These are phyloP conservation scores for Chelmon rostratus DNA, from an alignment of 2,797 vertebrate genomes.

Conservation along the genomic window DNA sequence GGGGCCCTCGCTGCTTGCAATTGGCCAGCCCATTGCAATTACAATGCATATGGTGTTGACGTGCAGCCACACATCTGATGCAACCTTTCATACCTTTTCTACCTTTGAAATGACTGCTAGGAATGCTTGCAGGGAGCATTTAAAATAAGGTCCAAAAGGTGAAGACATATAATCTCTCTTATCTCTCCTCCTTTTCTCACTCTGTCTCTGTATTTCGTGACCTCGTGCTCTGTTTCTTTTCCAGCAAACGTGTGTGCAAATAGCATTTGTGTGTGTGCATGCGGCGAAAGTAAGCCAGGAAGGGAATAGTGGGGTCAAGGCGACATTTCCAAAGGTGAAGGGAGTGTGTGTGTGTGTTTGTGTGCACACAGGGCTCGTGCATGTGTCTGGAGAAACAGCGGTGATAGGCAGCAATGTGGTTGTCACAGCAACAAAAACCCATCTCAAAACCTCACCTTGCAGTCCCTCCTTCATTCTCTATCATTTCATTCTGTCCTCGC, in stretches of 20 bases:
- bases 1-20: conserved; percentile 39
- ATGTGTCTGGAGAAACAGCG: conserved; percentile 32
- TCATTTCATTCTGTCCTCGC: conserved; percentile 41
- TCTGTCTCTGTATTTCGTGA: not conserved
- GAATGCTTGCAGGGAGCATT: not conserved
- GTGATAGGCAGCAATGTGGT: conserved; percentile 48
- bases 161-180: not conserved
- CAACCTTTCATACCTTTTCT: conserved; percentile 15
- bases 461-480: conserved; percentile 23
- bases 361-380: not conserved
- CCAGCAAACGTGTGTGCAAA: not conserved
- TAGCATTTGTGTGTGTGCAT: conserved; percentile 11
- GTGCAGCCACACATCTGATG: conserved; percentile 17
- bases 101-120: not conserved
- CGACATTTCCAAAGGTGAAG: conserved; percentile 60
- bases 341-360: not conserved
- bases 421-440: conserved; percentile 70
- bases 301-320: conserved; percentile 22
- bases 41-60: conserved; percentile 39
- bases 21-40: conserved; percentile 45
- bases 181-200: not conserved
- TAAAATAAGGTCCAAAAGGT: not conserved
- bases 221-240: not conserved
- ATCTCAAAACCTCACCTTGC: conserved; percentile 11
- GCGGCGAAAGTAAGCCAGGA: conserved; percentile 28